These are phyloP conservation scores for Entomobrya multifasciata DNA, from an alignment of 2,888 invertebrate genomes.

Conservation along the genomic window DNA sequence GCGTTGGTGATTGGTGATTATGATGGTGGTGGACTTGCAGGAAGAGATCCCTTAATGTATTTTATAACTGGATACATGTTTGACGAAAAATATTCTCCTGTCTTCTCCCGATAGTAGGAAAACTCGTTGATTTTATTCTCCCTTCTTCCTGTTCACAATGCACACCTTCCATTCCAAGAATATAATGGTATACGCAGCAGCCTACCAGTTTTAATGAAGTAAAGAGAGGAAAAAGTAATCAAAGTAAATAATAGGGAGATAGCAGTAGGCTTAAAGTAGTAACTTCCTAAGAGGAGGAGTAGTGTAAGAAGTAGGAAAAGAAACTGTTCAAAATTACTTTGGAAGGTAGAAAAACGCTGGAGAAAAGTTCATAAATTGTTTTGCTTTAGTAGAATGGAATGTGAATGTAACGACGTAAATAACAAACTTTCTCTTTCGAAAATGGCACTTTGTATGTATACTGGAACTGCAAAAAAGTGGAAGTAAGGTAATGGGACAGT, in stretches of 20 bases:
- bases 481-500: too few species aligned
- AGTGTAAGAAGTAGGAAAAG: background rate
- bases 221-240: constrained; percentile 49
- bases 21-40: constrained; percentile 6
- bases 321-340: constrained; percentile 36
- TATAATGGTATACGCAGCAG: too few species aligned
- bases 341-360: background rate
- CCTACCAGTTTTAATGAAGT: constrained; percentile 37
- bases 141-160: background rate
- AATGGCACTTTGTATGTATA: background rate
- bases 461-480: too few species aligned
- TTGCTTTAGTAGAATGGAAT: constrained; percentile 3
- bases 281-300: constrained; percentile 33
- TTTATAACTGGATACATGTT: background rate
- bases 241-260: constrained; percentile 34
- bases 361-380: constrained; percentile 25
- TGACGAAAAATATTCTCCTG: background rate
- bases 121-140: background rate
- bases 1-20: background rate
- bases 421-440: background rate
- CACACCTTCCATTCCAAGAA: constrained; percentile 1
- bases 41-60: constrained; percentile 12
- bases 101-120: too few species aligned
- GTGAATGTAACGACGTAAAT: background rate
- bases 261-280: constrained; percentile 8